Percentiles rank a stretch among this genome's conserved stretches.
Evolutionary conservation across 2,797 vertebrate species (phyloP).

Genomic region (Carcharodon carcharias): DNA sequence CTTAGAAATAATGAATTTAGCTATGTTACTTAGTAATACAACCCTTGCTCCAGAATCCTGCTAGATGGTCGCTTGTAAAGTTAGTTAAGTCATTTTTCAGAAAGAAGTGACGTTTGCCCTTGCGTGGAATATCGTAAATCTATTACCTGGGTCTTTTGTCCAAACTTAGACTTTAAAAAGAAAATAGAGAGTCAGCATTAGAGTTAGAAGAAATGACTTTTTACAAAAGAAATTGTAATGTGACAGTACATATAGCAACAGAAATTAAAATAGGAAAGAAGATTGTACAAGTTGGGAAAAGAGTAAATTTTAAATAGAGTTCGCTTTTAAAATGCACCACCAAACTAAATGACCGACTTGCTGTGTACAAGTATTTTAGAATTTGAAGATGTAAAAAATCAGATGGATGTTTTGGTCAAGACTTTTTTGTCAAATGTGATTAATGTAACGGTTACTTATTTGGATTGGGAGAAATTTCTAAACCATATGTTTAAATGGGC

Average conservation of each 20-base stretch:
- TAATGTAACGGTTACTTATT: neutral
- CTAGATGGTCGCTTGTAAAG: neutral
- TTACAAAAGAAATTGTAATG: neutral
- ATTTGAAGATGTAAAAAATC: neutral
- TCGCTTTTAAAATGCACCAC: neutral
- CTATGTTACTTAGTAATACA: neutral
- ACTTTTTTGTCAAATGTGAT: neutral
- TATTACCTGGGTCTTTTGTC: neutral
- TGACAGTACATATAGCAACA: neutral
- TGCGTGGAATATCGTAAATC: neutral
- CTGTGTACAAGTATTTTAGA: neutral
- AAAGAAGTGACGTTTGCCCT: neutral
- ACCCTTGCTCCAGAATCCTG: neutral
- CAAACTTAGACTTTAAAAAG: neutral
- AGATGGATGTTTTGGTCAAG: neutral
- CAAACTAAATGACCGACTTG: neutral
- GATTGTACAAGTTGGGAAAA: neutral
- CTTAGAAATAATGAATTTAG: neutral
- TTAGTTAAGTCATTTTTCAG: neutral
- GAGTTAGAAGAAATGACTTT: neutral
- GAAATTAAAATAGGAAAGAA: neutral
- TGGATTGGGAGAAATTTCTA: neutral
- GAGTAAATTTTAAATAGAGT: neutral
- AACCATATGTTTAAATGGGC: neutral
- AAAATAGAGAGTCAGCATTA: neutral